Percentiles rank a stretch among this genome's conserved stretches.
Conservation (phyloP, 2,797 vertebrate species). For the Betta splendens region DNA sequence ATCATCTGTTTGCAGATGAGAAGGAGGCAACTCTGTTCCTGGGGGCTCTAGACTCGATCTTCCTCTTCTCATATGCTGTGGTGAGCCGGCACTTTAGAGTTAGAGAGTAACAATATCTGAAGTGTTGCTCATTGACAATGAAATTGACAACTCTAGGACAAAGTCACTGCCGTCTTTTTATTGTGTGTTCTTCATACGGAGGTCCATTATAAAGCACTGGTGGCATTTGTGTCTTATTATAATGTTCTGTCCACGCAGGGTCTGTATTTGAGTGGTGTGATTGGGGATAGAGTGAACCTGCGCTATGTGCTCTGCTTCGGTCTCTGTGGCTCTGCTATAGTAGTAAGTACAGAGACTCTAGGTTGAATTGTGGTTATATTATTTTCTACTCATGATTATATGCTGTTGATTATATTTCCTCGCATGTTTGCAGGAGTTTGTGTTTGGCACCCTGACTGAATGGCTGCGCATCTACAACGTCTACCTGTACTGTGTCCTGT, state of each 20-base stretch:
- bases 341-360: slow-evolving; percentile 81
- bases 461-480: slow-evolving; percentile 94
- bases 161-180: too few relatives aligned
- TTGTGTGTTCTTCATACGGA: too few relatives aligned
- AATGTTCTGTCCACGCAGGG: slow-evolving; percentile 77
- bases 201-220: too few relatives aligned
- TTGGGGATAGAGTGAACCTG: slow-evolving; percentile 93
- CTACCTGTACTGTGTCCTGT: slow-evolving; percentile 90
- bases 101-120: not conserved
- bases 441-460: slow-evolving; percentile 92
- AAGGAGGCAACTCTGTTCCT: slow-evolving; percentile 92
- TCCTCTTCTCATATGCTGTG: slow-evolving; percentile 95
- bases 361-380: not conserved
- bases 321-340: slow-evolving; percentile 92
- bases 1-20: slow-evolving; percentile 83
- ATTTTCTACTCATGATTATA: not conserved
- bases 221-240: not conserved
- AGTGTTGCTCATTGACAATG: not conserved
- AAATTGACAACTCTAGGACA: not conserved
- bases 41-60: slow-evolving; percentile 91
- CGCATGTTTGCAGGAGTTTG: slow-evolving; percentile 87
- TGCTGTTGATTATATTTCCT: too few relatives aligned
- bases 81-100: slow-evolving; percentile 75
- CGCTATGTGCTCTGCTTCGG: slow-evolving; percentile 93
- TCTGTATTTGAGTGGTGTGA: slow-evolving; percentile 91